Base-by-base conservation (phyloP, 2,113 vertebrate genomes). In the Rhea americana region DNA sequence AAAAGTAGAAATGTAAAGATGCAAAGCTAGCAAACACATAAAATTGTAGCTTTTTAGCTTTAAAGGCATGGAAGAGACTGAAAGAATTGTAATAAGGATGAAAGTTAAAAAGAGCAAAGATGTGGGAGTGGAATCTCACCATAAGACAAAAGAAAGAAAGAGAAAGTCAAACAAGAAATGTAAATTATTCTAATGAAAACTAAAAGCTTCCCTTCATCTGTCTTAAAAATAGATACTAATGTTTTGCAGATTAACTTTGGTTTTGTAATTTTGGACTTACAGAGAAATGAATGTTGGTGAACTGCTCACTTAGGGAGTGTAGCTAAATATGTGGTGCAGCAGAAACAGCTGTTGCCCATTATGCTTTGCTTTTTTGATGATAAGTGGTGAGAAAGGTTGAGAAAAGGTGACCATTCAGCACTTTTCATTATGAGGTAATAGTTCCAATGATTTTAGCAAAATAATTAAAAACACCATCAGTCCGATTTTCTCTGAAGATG, bases 321-420 rank as follows among this genome's bases (percentile, higher is more conserved):
- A 94, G 81, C 39, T 93, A 75, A 92, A 79, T 68, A 61, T 32
- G 66, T 58, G 70, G 75, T 65, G 88, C 58, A 91, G 48, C 59
- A 93, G 92, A 96, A 93, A 93, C 94, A 97, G 93, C 89, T 97
- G 95, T 84, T 92, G 68, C 71, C 91, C 82, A 94, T 96, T 95
- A 95, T 80, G 62, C 81, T 87, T 94, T 85, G 59, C 76, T 86
- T 96, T 58, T 96, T 89, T 92, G 89, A 94, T 95, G 83, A 79
- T 94, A 92, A 96, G 91, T 84, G 82, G 78, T 74, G 82, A 89
- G 90, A 95, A 95, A 97, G 94, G 93, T 95, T 95, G 91, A 66
- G 73, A 55, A 95, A 95, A 94, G 92, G 84, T 96, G 91, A 93
- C 83, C 62, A 96, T 89, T 96, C 94, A 92, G 88, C 88, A 94